phyloP scores from a whole-genome alignment of 2,797 vertebrate genomes.

The Gallinago stenura region DNA sequence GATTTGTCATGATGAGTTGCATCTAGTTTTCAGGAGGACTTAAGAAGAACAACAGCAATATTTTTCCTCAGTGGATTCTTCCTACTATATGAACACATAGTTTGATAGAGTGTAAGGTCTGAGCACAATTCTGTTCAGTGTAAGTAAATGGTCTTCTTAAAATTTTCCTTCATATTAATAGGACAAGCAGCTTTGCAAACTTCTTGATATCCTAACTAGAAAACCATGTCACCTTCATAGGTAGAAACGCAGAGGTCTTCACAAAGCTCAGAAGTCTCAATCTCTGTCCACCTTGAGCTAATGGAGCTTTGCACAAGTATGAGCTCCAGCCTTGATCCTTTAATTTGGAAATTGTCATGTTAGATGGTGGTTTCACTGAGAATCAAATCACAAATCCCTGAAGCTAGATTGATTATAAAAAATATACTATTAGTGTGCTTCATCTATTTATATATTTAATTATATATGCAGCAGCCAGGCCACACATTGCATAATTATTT shows the following conservation, averaged over 20 bases:
- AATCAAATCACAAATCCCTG: background rate
- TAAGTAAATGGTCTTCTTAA: background rate
- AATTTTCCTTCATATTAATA: background rate
- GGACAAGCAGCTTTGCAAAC: background rate
- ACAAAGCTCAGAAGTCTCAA: background rate
- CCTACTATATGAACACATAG: background rate
- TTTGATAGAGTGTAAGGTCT: background rate
- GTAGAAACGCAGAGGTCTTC: background rate
- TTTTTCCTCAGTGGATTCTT: background rate
- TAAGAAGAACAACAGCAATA: background rate
- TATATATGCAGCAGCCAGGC: background rate
- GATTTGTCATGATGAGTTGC: background rate
- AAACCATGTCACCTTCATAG: background rate
- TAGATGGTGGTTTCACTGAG: background rate
- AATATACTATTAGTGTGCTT: background rate
- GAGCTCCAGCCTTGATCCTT: background rate
- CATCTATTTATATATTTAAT: background rate
- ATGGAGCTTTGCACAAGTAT: background rate
- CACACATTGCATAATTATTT: background rate
- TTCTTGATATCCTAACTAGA: background rate
- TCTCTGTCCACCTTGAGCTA: background rate
- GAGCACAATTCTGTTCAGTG: background rate
- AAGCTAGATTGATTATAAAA: background rate
- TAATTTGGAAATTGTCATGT: background rate
- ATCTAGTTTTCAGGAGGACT: background rate